These are phyloP conservation scores for Macrophya alboannulata DNA, from an alignment of 2,888 invertebrate genomes.

Conservation along the genomic window DNA sequence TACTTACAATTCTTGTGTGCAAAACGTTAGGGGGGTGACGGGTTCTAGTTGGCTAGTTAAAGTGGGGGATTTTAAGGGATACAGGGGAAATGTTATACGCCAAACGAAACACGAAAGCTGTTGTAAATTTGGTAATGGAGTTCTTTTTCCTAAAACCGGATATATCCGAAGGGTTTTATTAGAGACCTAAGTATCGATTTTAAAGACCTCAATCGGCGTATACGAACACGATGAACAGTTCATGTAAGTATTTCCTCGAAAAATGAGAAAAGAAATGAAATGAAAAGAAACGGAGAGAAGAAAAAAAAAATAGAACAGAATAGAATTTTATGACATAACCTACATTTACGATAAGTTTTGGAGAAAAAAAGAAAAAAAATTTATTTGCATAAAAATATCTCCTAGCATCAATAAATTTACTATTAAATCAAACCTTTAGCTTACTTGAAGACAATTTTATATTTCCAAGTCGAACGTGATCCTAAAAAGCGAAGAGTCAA, in stretches of 20 bases:
- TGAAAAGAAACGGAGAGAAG: background rate
- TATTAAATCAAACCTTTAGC: background rate
- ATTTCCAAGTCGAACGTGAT: constrained; percentile 84
- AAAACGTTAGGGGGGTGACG: constrained; percentile 31
- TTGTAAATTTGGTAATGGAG: background rate
- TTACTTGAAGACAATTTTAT: constrained; percentile 24
- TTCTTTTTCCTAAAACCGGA: background rate
- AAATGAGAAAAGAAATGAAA: background rate
- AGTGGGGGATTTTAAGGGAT: constrained; percentile 31
- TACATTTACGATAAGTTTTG: background rate
- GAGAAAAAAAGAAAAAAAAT: background rate
- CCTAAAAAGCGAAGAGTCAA: constrained; percentile 92
- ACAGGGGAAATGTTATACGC: constrained; percentile 41
- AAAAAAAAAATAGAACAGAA: background rate
- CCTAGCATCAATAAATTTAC: background rate
- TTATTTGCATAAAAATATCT: background rate
- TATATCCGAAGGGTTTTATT: background rate
- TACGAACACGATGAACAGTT: constrained; percentile 62
- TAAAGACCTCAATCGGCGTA: background rate
- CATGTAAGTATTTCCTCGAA: constrained; percentile 65
- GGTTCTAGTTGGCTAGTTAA: constrained; percentile 10
- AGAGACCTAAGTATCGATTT: background rate
- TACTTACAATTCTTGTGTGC: background rate
- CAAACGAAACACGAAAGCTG: constrained; percentile 11
- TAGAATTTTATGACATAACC: constrained; percentile 13